Conservation (phyloP, 2,797 vertebrate genomes). For the Pyrrhura leucotis region DNA sequence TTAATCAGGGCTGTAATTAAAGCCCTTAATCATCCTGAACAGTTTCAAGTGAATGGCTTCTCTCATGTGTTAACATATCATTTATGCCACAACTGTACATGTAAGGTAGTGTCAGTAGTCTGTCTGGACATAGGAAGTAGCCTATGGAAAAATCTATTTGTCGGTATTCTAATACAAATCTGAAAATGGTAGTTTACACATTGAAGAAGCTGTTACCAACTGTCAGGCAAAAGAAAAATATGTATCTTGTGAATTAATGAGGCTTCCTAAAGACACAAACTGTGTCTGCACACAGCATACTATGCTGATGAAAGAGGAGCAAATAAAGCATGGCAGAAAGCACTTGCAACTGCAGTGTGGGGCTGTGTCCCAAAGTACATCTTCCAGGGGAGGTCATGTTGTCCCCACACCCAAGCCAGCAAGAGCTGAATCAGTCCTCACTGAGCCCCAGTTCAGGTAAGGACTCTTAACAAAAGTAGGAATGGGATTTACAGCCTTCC, state of each 20-base stretch:
- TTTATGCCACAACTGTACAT: slow-evolving; percentile 14
- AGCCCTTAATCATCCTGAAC: slow-evolving; percentile 69
- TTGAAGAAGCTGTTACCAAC: slow-evolving; percentile 65
- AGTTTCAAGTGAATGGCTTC: slow-evolving; percentile 65
- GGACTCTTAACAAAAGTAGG: not conserved
- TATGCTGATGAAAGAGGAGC: not conserved
- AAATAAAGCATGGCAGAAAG: not conserved
- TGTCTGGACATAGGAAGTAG: slow-evolving; percentile 57
- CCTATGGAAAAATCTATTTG: slow-evolving; percentile 64
- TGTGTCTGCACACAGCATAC: not conserved
- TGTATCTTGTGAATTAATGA: slow-evolving; percentile 56
- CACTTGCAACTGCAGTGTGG: not conserved
- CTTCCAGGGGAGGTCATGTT: not conserved
- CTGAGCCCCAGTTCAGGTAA: not conserved
- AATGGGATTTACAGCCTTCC: not conserved
- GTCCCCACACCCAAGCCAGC: not conserved
- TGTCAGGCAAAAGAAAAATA: slow-evolving; percentile 17
- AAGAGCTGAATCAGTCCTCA: not conserved
- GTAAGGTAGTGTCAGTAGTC: slow-evolving; percentile 40
- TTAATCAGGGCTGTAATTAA: slow-evolving; percentile 67
- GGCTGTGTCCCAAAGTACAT: not conserved
- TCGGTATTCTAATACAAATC: slow-evolving; percentile 60
- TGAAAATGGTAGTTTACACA: slow-evolving; percentile 74
- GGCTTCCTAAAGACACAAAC: slow-evolving; percentile 29
- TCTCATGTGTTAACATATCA: slow-evolving; percentile 58